Evolutionary conservation across 2,113 vertebrate species (phyloP).

Genomic region (Podarcis raffonei): DNA sequence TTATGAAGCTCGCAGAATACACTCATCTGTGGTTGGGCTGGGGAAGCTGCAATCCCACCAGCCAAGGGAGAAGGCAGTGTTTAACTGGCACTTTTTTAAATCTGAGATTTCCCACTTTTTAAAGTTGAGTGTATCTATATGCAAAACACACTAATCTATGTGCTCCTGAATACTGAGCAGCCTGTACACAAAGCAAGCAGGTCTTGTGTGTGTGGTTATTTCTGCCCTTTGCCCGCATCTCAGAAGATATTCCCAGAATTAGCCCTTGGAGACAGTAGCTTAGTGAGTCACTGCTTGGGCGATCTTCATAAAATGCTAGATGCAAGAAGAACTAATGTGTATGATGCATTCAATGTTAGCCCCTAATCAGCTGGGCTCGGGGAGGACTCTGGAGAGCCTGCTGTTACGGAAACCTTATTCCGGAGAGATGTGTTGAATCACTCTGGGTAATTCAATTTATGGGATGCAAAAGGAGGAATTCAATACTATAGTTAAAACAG

Average conservation of each 20-base stretch:
- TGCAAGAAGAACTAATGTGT: neutral
- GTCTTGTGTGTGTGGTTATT: slow-evolving; percentile 13
- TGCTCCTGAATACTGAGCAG: neutral
- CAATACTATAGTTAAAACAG: neutral
- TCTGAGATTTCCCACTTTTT: slow-evolving; percentile 6
- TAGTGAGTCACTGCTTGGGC: neutral
- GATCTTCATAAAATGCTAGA: neutral
- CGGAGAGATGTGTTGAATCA: neutral
- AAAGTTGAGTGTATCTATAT: slow-evolving; percentile 19
- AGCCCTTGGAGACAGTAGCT: slow-evolving; percentile 5
- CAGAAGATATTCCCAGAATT: slow-evolving; percentile 11
- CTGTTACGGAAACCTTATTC: neutral
- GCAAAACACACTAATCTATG: neutral
- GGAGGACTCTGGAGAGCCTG: neutral
- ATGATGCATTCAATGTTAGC: neutral
- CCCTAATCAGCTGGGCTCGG: neutral
- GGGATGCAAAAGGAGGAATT: neutral
- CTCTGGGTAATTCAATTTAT: neutral
- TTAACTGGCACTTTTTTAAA: slow-evolving; percentile 24
- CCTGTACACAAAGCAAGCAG: neutral
- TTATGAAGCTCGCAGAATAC: slow-evolving; percentile 38
- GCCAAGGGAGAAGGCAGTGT: slow-evolving; percentile 1
- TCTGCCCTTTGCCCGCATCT: neutral
- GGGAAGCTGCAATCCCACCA: slow-evolving; percentile 7
- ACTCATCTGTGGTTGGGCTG: slow-evolving; percentile 13